Conservation (phyloP, 2,797 vertebrate species). For the Malurus leucopterus region DNA sequence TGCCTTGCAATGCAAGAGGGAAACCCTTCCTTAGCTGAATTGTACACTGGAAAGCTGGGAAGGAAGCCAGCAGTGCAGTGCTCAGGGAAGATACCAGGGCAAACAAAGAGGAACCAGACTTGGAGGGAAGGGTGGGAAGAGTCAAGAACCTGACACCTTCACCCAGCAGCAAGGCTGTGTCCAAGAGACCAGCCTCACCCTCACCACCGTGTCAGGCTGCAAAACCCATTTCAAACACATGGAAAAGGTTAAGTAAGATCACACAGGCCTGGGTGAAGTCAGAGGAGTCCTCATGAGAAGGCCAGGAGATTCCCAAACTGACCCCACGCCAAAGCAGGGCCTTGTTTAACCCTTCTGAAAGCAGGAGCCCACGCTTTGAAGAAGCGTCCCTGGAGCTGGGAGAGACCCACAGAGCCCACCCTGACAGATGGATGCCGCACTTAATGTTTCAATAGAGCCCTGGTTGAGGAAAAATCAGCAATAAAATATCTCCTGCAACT, state of each 20-base stretch:
- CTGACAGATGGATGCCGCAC: neutral
- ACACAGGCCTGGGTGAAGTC: neutral
- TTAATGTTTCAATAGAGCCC: neutral
- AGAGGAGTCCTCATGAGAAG: neutral
- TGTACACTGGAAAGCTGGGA: neutral
- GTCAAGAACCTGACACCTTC: neutral
- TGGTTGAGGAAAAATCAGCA: neutral
- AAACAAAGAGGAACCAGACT: neutral
- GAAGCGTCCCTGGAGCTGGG: neutral
- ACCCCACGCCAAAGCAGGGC: fast-evolving
- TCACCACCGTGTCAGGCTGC: neutral
- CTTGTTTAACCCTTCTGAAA: neutral
- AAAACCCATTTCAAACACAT: neutral
- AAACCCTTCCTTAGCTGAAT: neutral
- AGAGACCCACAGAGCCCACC: neutral
- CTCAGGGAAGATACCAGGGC: fast-evolving
- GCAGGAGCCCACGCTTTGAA: fast-evolving
- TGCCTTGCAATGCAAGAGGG: neutral
- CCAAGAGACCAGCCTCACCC: neutral
- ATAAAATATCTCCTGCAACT: neutral
- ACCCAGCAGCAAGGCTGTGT: neutral
- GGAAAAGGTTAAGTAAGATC: neutral
- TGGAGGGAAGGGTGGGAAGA: neutral
- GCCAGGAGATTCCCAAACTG: neutral
- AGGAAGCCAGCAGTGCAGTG: neutral